These are phyloP conservation scores for Lasioglossum albipes DNA, from an alignment of 1,140 invertebrate genomes.

Conservation along the genomic window DNA sequence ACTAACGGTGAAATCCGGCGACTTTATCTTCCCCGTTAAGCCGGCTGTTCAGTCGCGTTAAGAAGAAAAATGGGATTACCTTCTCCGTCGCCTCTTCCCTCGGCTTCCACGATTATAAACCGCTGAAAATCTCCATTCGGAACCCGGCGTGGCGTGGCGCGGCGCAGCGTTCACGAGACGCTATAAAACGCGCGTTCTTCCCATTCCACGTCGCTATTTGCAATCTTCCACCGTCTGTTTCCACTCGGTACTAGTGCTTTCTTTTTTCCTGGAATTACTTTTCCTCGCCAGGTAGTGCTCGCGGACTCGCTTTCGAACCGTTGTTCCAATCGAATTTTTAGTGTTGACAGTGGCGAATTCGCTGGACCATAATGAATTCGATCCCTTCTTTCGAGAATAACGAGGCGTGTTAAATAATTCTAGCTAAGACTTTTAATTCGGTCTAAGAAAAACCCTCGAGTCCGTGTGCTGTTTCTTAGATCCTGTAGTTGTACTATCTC, in stretches of 20 bases:
- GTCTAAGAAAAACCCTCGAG: no score
- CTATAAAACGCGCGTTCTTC: constrained; percentile 4
- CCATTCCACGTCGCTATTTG: no score
- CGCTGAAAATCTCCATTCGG: constrained; percentile 39
- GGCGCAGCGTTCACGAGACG: not conserved
- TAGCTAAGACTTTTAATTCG: no score
- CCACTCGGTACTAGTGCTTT: not conserved
- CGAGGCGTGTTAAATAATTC: no score
- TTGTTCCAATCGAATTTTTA: no score
- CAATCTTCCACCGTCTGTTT: not conserved
- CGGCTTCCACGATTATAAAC: constrained; percentile 37
- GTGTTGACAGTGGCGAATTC: no score
- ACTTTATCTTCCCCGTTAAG: constrained; percentile 62
- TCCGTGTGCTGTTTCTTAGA: no score
- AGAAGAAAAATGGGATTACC: constrained; percentile 50
- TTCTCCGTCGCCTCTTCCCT: constrained; percentile 9
- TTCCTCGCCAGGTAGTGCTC: no score
- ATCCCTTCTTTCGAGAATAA: no score
- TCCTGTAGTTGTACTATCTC: no score
- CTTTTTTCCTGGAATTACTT: not conserved
- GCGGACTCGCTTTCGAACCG: no score
- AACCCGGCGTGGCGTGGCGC: constrained; percentile 1
- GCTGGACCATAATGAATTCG: no score
- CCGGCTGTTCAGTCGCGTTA: constrained; percentile 28
- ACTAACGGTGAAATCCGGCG: constrained; percentile 49